phyloP scores from a whole-genome alignment of 1,140 invertebrate genomes.

The Aphaenogaster rudis region DNA sequence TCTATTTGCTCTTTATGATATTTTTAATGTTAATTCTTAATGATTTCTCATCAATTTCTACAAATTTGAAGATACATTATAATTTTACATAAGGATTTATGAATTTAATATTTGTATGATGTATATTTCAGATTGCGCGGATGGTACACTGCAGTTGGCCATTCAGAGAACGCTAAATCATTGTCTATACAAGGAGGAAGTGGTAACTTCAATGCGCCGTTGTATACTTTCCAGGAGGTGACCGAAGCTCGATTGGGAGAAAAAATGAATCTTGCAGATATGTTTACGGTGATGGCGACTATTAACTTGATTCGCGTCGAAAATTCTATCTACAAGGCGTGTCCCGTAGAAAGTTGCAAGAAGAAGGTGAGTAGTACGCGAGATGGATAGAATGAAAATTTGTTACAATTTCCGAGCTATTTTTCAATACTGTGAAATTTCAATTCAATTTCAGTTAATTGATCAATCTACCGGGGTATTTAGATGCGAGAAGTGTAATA shows the following conservation, averaged over 20 bases:
- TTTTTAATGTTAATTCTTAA: background rate
- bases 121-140: slow-evolving; percentile 89
- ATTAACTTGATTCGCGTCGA: slow-evolving; percentile 91
- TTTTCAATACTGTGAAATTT: background rate
- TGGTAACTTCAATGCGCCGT: slow-evolving; percentile 71
- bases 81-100: background rate
- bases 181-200: slow-evolving; percentile 77
- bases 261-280: slow-evolving; percentile 91
- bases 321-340: slow-evolving; percentile 96
- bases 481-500: slow-evolving; percentile 97
- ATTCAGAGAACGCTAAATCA: slow-evolving; percentile 86
- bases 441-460: slow-evolving; percentile 87
- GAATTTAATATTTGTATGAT: background rate
- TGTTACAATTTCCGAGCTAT: background rate
- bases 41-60: background rate
- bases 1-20: background rate
- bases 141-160: slow-evolving; percentile 95
- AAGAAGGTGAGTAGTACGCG: slow-evolving; percentile 91
- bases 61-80: background rate
- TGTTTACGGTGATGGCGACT: slow-evolving; percentile 91
- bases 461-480: slow-evolving; percentile 95
- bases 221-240: slow-evolving; percentile 92
- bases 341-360: slow-evolving; percentile 94
- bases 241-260: slow-evolving; percentile 89
- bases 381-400: background rate